These are phyloP conservation scores for Passer montanus DNA, from an alignment of 2,113 vertebrate genomes.

Conservation along the genomic window DNA sequence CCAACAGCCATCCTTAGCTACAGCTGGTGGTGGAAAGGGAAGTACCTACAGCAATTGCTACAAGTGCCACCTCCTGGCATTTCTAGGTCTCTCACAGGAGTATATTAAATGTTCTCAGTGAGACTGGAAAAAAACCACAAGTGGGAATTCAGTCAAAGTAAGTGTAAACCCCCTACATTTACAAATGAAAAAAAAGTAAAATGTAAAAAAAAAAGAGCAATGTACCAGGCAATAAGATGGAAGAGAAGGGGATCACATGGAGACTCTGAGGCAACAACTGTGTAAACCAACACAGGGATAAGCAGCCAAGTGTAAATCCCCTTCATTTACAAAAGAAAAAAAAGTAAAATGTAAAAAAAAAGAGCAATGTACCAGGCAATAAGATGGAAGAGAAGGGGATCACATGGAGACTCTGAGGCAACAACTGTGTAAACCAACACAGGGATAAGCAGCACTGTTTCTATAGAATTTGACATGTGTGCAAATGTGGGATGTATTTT, in stretches of 20 bases:
- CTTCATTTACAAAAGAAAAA: background rate
- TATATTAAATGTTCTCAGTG: background rate
- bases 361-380: background rate
- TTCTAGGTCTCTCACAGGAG: background rate
- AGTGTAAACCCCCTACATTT: background rate
- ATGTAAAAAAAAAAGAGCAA: background rate
- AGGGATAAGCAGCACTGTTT: background rate
- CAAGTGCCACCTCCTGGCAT: background rate
- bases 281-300: no score
- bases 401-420: background rate
- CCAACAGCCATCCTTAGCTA: rapidly evolving
- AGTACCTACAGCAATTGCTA: background rate
- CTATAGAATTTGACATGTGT: background rate
- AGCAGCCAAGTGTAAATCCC: rapidly evolving
- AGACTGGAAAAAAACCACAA: background rate
- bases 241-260: background rate
- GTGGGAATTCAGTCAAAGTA: background rate
- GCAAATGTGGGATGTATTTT: background rate
- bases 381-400: background rate
- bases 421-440: background rate
- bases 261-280: background rate
- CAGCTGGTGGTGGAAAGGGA: background rate
- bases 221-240: background rate
- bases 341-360: background rate
- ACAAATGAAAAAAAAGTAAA: background rate